Base-by-base conservation (phyloP, 2,888 invertebrate species). In the Luperina nickerlii region DNA sequence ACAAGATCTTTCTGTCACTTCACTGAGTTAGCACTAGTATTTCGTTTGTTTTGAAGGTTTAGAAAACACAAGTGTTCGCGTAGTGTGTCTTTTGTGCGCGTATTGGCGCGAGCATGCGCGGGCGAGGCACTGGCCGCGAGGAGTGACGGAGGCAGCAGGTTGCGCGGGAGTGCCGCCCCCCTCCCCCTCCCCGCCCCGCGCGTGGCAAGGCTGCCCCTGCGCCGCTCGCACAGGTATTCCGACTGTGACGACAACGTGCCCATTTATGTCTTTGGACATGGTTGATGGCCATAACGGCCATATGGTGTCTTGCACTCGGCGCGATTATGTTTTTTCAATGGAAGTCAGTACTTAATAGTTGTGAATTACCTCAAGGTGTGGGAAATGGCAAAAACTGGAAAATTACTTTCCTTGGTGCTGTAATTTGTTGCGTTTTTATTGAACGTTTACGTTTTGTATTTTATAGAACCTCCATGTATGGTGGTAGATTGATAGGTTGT, bases 221-320 rank as follows among this genome's bases (percentile, higher is more conserved):
- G 91, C 93, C 92, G 92, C 91, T 92, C 91, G 89, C 91, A 91
- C 90, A 94, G 94, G 94, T 95, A 96, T 96, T 95, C 95, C 95
- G 92, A 94, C 94, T 95, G 95, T 96, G 96, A 96, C 96, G 96
- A 96, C 95, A 95, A 94, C 94, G 92, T 96, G 96, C 96, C 96
- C 96, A 96, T 97, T 96, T 97, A 96, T 94, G 96, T 96, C 95
- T 95, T 96, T 95, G 95, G 96, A 96, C 94, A 96, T 95, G 96
- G 96, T 94, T 94, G 95, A 94, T 93, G 95, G 96, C 91, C 95
- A 94, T 93, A 90, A 90, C 94, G 92, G 93, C 96, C 96, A 97
- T 97, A 96, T 96, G 96, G 96, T 94, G 92, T 92, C 94, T 92
- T 93, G 92, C 92, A 92, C 92, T 92, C 90, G 79, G 89, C 87